A percentile compares a stretch with the other conserved stretches of the same genome.
phyloP scores from a whole-genome alignment of 1,140 invertebrate species.

The Drosophila albomicans region DNA sequence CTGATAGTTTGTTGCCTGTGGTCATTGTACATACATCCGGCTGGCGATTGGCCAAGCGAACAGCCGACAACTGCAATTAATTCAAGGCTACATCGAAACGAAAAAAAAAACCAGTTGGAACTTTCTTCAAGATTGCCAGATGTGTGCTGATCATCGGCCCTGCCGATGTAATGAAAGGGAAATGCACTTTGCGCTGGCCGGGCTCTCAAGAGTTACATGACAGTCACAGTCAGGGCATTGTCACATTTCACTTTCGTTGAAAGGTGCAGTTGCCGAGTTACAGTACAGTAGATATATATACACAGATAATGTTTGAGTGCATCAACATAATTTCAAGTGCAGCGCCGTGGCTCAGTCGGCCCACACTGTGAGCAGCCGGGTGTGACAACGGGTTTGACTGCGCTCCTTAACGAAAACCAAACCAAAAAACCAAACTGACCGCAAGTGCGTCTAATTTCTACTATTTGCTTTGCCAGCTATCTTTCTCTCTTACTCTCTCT shows the following conservation, averaged over 20 bases:
- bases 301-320: conserved; percentile 18
- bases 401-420: conserved; percentile 19
- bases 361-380: conserved; percentile 29
- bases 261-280: conserved; percentile 8
- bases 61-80: conserved; percentile 41
- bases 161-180: conserved; percentile 66
- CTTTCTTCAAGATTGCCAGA: conserved; percentile 39
- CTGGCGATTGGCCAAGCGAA: conserved; percentile 40
- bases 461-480: conserved; percentile 49
- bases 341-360: conserved; percentile 8
- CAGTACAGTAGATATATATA: background rate
- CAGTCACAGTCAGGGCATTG: conserved; percentile 60
- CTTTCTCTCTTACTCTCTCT: conserved; percentile 1
- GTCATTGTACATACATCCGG: conserved; percentile 33
- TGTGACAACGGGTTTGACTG: conserved; percentile 68
- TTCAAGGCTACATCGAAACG: conserved; percentile 30
- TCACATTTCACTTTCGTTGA: conserved; percentile 80
- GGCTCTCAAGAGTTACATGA: conserved; percentile 10
- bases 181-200: conserved; percentile 39
- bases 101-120: conserved; percentile 20
- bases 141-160: conserved; percentile 21
- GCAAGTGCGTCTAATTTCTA: conserved; percentile 77
- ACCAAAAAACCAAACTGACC: conserved; percentile 53
- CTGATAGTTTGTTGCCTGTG: conserved; percentile 2
- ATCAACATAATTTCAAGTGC: conserved; percentile 46